These are phyloP conservation scores for Sipha flava DNA, from an alignment of 1,140 invertebrate genomes.

Conservation along the genomic window DNA sequence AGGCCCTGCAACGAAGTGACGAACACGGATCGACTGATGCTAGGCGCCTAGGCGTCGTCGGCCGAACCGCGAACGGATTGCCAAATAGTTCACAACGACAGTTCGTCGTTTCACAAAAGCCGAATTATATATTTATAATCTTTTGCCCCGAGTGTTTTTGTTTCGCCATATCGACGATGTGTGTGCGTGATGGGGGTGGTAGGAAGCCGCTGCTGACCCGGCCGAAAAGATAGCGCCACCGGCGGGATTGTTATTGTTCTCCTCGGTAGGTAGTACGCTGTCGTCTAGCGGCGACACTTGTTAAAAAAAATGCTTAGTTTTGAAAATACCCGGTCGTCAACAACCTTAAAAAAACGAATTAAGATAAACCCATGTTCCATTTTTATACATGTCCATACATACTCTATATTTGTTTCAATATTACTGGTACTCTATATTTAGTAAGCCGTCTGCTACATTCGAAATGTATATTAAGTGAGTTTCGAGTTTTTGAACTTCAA, in stretches of 20 bases:
- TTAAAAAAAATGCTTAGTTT: not conserved
- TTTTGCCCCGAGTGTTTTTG: not conserved
- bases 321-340: not conserved
- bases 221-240: slow-evolving; percentile 9
- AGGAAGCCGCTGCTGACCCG: not conserved
- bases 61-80: not conserved
- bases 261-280: too few species aligned
- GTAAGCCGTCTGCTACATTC: too few species aligned
- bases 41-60: too few species aligned
- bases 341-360: not conserved
- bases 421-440: too few species aligned
- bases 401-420: too few species aligned
- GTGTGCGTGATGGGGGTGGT: slow-evolving; percentile 13
- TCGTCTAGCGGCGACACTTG: not conserved
- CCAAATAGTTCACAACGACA: not conserved
- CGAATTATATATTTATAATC: not conserved
- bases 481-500: not conserved
- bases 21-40: not conserved
- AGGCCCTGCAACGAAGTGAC: not conserved
- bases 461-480: not conserved
- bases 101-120: not conserved
- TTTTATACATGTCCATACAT: too few species aligned
- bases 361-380: too few species aligned
- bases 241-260: not conserved
- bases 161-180: not conserved